Conservation (phyloP, 2,888 invertebrate genomes). For the Oscheius sp. region DNA sequence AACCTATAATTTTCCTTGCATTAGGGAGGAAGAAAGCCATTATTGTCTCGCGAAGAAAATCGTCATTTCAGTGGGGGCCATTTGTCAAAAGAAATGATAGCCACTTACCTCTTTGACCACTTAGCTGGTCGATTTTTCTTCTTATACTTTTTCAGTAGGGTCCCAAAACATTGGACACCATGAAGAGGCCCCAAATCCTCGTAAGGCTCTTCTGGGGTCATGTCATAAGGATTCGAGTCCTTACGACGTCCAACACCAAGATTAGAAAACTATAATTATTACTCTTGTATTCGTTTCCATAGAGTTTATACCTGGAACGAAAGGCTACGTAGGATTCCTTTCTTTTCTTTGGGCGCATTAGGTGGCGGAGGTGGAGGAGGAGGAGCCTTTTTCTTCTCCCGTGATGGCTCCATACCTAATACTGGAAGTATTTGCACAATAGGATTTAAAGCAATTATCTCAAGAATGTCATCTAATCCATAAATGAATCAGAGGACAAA, state of each 20-base stretch:
- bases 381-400: constrained; percentile 22
- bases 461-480: neutral
- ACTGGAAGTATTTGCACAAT: neutral
- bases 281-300: neutral
- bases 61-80: neutral
- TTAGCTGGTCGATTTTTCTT: constrained; percentile 59
- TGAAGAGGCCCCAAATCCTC: constrained; percentile 54
- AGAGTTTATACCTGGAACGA: constrained; percentile 52
- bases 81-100: neutral
- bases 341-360: constrained; percentile 46
- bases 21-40: neutral
- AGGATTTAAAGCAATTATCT: neutral
- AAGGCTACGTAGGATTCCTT: constrained; percentile 59
- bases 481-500: neutral
- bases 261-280: constrained; percentile 45
- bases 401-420: constrained; percentile 7
- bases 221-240: constrained; percentile 47
- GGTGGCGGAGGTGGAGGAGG: constrained; percentile 36
- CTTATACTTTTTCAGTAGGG: constrained; percentile 60
- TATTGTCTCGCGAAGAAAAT: neutral
- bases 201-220: constrained; percentile 51
- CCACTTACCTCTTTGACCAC: constrained; percentile 58
- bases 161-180: constrained; percentile 60
- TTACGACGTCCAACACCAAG: constrained; percentile 35
- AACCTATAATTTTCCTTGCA: constrained; percentile 71